A percentile compares a stretch with the other conserved stretches of the same genome.
Conservation (phyloP, 2,888 invertebrate genomes). For the Anorthoa munda region DNA sequence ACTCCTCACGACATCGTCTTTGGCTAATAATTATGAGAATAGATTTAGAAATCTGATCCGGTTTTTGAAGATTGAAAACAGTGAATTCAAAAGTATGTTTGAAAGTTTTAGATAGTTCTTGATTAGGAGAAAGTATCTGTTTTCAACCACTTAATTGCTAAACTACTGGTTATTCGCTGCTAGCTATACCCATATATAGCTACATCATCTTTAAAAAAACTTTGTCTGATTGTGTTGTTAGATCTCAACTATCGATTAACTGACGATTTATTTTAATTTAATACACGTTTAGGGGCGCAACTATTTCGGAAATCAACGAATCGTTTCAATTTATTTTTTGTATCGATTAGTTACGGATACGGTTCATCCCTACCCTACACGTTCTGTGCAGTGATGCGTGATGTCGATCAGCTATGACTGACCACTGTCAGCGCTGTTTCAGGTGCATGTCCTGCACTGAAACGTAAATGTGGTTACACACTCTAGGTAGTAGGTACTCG, state of each 20-base stretch:
- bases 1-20: too few species aligned
- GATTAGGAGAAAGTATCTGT: not conserved
- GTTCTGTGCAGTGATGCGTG: constrained; percentile 31
- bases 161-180: too few species aligned
- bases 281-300: too few species aligned
- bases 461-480: constrained; percentile 7
- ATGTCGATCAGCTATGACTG: constrained; percentile 47
- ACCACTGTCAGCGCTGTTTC: constrained; percentile 16
- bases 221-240: too few species aligned
- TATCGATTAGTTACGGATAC: too few species aligned
- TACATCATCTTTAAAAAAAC: too few species aligned
- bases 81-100: not conserved
- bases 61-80: not conserved
- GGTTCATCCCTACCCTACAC: constrained; percentile 31
- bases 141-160: not conserved
- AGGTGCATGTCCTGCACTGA: constrained; percentile 3
- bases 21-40: too few species aligned
- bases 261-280: too few species aligned
- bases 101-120: not conserved
- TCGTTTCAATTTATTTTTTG: too few species aligned
- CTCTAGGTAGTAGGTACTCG: too few species aligned
- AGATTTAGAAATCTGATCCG: not conserved
- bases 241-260: not conserved
- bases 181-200: too few species aligned
- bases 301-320: too few species aligned